Percentiles rank a stretch among this genome's conserved stretches.
Conservation (phyloP, 2,113 vertebrate species). For the Sterrhoptilus dennistouni region DNA sequence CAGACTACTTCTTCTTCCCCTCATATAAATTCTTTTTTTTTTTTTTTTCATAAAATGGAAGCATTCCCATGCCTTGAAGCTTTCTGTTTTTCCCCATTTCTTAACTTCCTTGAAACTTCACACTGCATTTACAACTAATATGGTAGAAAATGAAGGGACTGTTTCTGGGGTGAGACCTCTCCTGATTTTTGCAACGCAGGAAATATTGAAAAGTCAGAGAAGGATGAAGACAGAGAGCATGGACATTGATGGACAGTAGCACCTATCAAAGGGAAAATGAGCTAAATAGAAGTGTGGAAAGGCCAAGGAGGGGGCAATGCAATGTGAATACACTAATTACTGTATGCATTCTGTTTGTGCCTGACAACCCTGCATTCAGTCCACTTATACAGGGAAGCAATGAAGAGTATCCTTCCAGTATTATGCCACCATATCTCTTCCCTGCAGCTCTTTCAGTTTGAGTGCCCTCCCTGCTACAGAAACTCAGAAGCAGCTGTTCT, state of each 20-base stretch:
- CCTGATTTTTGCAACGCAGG: not conserved
- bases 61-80: not conserved
- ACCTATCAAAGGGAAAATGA: not conserved
- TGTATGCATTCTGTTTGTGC: not conserved
- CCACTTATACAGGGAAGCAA: not conserved
- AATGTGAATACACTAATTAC: not conserved
- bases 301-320: not conserved
- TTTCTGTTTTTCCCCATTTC: not conserved
- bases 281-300: not conserved
- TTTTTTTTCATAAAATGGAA: not conserved
- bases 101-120: not conserved
- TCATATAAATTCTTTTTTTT: not conserved
- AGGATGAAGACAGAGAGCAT: accelerated
- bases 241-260: not conserved
- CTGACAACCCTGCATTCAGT: not conserved
- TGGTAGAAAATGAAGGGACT: too few species aligned
- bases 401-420: not conserved
- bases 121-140: not conserved
- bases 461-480: not conserved
- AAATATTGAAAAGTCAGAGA: not conserved
- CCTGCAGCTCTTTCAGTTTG: not conserved
- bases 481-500: not conserved
- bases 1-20: not conserved
- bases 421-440: accelerated
- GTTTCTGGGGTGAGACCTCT: not conserved